phyloP scores from a whole-genome alignment of 2,113 vertebrate genomes.

The Ardeotis arabs region DNA sequence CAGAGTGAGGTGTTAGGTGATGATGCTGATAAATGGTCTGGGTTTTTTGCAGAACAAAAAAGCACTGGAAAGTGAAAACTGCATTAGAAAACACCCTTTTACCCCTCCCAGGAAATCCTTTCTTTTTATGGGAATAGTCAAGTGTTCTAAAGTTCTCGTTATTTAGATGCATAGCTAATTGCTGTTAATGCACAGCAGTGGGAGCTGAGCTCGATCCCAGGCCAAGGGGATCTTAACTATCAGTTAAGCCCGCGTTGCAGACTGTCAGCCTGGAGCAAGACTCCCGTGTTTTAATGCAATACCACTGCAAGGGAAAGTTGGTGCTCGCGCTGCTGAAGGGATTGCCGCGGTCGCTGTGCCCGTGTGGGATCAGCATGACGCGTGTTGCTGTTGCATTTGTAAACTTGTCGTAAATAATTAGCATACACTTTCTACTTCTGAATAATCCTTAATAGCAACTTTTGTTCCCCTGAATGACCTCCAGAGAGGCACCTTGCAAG shows the following conservation, averaged over 20 bases:
- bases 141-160: not conserved
- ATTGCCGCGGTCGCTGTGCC: not conserved
- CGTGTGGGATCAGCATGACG: rapidly evolving
- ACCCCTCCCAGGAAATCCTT: not conserved
- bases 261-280: not conserved
- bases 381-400: not conserved
- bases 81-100: not conserved
- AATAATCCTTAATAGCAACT: not conserved
- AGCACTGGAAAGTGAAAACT: not conserved
- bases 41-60: not conserved
- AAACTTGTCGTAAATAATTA: not conserved
- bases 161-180: not conserved
- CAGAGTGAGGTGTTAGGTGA: not conserved
- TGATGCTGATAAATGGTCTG: not conserved
- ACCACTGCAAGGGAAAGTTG: not conserved
- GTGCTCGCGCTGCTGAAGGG: not conserved
- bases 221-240: not conserved
- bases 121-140: not conserved
- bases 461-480: not conserved
- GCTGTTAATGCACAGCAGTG: not conserved
- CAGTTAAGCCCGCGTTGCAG: not conserved
- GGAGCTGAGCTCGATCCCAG: not conserved
- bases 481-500: not conserved
- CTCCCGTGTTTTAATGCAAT: not conserved
- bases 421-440: not conserved